Percentiles rank a stretch among this genome's conserved stretches.
phyloP scores from a whole-genome alignment of 2,797 vertebrate species.

The Platalea minor region DNA sequence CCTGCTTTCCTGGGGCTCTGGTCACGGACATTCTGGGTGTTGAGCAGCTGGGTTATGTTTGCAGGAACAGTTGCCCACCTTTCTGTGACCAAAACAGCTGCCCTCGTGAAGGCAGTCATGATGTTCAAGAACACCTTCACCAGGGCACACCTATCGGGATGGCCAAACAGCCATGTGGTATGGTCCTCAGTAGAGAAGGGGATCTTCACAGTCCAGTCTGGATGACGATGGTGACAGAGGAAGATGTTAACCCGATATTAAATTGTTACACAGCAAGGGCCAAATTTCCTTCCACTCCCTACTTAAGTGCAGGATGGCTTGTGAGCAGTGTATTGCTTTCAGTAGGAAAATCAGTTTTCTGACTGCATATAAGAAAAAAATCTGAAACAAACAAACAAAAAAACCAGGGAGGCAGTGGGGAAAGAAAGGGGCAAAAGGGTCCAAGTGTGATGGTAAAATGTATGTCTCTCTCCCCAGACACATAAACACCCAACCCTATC shows the following conservation, averaged over 20 bases:
- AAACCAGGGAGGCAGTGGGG: not conserved
- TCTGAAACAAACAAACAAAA: not conserved
- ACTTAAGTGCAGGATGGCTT: too few relatives aligned
- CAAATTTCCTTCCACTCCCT: too few relatives aligned
- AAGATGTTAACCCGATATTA: not conserved
- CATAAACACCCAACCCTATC: not conserved
- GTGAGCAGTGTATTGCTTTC: too few relatives aligned
- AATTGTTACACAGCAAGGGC: too few relatives aligned
- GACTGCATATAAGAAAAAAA: not conserved
- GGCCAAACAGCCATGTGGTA: not conserved
- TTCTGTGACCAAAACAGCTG: not conserved
- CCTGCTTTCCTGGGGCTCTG: not conserved
- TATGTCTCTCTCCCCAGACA: not conserved
- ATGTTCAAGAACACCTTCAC: not conserved
- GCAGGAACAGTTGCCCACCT: not conserved
- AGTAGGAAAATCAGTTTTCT: too few relatives aligned
- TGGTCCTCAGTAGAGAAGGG: not conserved
- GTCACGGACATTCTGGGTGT: fast-evolving
- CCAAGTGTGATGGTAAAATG: not conserved
- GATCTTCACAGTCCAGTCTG: not conserved
- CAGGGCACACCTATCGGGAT: not conserved
- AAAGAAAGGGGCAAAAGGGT: not conserved
- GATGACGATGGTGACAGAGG: not conserved
- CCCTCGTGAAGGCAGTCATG: not conserved
- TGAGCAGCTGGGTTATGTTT: not conserved